A percentile compares a stretch with the other conserved stretches of the same genome.
Conservation (phyloP, 2,888 invertebrate species). For the Hoplodrina ambigua region DNA sequence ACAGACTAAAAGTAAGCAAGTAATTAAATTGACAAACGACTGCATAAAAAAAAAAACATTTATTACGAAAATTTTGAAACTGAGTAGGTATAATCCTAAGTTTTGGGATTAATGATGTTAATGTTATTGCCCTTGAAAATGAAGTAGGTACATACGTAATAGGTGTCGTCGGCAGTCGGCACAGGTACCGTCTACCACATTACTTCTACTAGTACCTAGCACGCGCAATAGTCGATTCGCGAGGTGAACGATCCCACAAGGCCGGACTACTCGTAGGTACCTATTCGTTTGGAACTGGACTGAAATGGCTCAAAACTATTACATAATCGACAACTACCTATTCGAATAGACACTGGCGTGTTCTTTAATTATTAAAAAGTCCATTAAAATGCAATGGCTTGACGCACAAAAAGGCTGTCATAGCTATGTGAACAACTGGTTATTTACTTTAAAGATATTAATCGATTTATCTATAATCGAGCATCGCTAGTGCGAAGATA, state of each 20-base stretch:
- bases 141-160: conserved; percentile 76
- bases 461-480: conserved; percentile 52
- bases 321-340: conserved; percentile 25
- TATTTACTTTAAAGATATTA: conserved; percentile 52
- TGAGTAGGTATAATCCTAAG: conserved; percentile 7
- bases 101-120: conserved; percentile 55
- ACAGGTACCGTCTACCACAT: conserved; percentile 61
- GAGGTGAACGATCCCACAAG: conserved; percentile 88
- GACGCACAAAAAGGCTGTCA: conserved; percentile 11
- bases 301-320: conserved; percentile 49
- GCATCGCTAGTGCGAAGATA: conserved; percentile 40
- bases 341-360: conserved; percentile 20
- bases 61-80: no score
- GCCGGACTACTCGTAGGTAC: conserved; percentile 72
- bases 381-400: conserved; percentile 44
- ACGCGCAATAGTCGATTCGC: conserved; percentile 69
- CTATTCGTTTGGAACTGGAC: conserved; percentile 43
- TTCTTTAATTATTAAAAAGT: conserved; percentile 43
- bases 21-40: no score
- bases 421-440: conserved; percentile 41
- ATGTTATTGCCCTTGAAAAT: conserved; percentile 82
- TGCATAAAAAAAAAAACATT: no score
- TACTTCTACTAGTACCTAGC: conserved; percentile 22
- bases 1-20: no score
- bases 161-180: conserved; percentile 69